Conservation (phyloP, 2,888 invertebrate species). For the Pammene fasciana region DNA sequence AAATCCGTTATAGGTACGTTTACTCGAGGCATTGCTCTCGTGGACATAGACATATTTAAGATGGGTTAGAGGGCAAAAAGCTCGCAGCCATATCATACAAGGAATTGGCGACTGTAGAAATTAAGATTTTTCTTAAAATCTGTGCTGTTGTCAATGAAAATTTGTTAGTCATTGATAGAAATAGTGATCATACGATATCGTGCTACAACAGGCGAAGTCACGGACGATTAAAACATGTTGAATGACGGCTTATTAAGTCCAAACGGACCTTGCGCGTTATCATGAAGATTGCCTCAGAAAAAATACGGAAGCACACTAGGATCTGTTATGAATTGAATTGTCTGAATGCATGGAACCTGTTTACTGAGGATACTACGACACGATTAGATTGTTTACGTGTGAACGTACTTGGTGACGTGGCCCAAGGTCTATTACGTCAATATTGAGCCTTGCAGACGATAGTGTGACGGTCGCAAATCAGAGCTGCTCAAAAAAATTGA, state of each 20-base stretch:
- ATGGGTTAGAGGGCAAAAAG: not conserved
- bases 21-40: conserved; percentile 51
- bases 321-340: conserved; percentile 59
- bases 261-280: conserved; percentile 48
- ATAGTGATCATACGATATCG: no score
- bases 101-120: no score
- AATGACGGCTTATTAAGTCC: conserved; percentile 32
- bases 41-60: conserved; percentile 22
- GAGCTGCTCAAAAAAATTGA: not conserved
- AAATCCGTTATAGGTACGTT: conserved; percentile 31
- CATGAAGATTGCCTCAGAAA: conserved; percentile 40
- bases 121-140: no score
- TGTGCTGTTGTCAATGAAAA: no score
- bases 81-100: not conserved
- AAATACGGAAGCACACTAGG: conserved; percentile 69
- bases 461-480: conserved; percentile 2
- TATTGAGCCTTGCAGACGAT: conserved; percentile 35
- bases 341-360: conserved; percentile 58
- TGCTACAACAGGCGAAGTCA: not conserved
- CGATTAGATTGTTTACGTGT: conserved; percentile 66
- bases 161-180: no score
- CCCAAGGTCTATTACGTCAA: conserved; percentile 67
- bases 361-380: conserved; percentile 47
- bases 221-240: not conserved
- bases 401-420: conserved; percentile 60